Evolutionary conservation across 2,797 vertebrate species (phyloP), one percentile per base, ranked within the genome.

Genomic region (Sebastes taczanowskii): DNA sequence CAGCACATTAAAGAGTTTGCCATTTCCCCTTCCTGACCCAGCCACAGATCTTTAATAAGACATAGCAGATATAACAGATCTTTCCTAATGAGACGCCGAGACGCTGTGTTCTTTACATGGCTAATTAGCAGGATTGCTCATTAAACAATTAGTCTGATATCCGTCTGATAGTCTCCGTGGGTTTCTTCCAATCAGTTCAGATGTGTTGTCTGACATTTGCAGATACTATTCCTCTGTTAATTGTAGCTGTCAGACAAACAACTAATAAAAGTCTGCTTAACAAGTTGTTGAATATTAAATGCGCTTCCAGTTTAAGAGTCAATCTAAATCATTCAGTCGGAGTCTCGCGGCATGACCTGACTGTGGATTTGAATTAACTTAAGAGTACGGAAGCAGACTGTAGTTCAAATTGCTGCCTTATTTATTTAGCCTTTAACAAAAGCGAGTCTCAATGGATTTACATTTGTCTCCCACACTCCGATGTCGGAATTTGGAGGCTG

Each of bases 101-200:
- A 20, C 18, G 7, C 38, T 65, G 64, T 83, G 79, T 80, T 85
- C 72, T 70, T 83, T 72, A 66, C 61, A 79, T 76, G 72, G 53
- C 25, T 85, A 86, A 90, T 88, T 90, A 90, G 66, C 73, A 20
- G 8, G 11, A 60, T 61, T 83, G 59, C 69, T 82, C 59, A 61
- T 91, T 77, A 84, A 89, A 71, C 52, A 83, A 86, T 87, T 81
- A 88, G 66, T 74, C 62, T 65, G 62, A 82, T 85, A 81, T 86
- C 49, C 61, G 61, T 29, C n/a, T 55, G 61, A 71, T 68, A 52
- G 71, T 63, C 75, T 75, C 73, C 46, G 63, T 63, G 81, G 62
- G 65, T 82, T 86, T 81, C 23, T 60, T 56, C 27, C 23, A 25
- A 66, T 81, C 13, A 60, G 66, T 66, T 72, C n/a, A 11, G 29